These are phyloP conservation scores for Lutraria rhynchaena DNA, from an alignment of 1,140 invertebrate genomes.

Conservation along the genomic window DNA sequence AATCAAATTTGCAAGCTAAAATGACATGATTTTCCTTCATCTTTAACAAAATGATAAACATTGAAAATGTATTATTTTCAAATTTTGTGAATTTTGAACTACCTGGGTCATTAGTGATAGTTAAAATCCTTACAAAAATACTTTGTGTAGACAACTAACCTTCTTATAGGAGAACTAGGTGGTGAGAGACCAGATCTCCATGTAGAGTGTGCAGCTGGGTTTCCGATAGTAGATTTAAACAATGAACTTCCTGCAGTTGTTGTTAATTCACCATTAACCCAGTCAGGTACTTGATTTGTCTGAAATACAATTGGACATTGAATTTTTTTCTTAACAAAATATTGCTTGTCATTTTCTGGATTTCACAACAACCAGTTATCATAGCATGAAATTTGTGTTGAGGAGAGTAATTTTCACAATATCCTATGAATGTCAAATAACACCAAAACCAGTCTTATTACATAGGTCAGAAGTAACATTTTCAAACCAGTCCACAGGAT, in stretches of 20 bases:
- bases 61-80: too few relatives aligned
- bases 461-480: too few relatives aligned
- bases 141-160: too few relatives aligned
- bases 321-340: background rate
- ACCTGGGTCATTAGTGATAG: too few relatives aligned
- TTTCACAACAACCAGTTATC: background rate
- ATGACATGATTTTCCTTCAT: too few relatives aligned
- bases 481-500: too few relatives aligned
- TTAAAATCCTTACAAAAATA: too few relatives aligned
- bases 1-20: too few relatives aligned
- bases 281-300: constrained; percentile 74
- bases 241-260: constrained; percentile 74
- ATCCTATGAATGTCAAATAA: too few relatives aligned
- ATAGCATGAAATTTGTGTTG: background rate
- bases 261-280: constrained; percentile 77
- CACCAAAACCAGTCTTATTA: too few relatives aligned
- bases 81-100: too few relatives aligned
- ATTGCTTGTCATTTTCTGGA: background rate
- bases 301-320: background rate
- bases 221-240: constrained; percentile 68
- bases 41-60: too few relatives aligned
- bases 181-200: constrained; percentile 71
- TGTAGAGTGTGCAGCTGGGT: constrained; percentile 74
- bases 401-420: background rate
- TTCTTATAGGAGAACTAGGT: constrained; percentile 60